phyloP scores from a whole-genome alignment of 2,888 invertebrate genomes.

The Drosophila antonietae region DNA sequence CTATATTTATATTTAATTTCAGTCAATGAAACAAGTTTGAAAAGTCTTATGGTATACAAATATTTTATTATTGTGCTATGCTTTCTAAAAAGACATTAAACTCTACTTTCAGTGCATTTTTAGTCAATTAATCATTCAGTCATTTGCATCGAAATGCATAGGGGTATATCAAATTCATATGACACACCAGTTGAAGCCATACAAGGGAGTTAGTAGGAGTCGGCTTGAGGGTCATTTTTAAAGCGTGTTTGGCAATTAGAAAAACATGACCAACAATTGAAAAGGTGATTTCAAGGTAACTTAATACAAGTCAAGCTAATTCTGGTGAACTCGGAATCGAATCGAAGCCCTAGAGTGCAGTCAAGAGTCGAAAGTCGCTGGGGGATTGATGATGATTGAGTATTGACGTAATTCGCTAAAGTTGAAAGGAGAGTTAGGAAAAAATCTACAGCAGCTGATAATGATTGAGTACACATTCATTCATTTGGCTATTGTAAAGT shows the following conservation, averaged over 20 bases:
- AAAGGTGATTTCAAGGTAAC: slow-evolving; percentile 57
- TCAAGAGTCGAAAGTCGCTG: too few species aligned
- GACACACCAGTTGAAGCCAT: slow-evolving; percentile 67
- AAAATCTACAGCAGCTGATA: neutral
- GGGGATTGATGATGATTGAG: neutral
- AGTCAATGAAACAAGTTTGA: too few species aligned
- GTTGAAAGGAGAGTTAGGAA: neutral
- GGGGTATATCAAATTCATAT: slow-evolving; percentile 24
- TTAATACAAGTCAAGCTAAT: slow-evolving; percentile 46
- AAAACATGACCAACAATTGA: slow-evolving; percentile 76
- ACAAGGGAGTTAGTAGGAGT: slow-evolving; percentile 27
- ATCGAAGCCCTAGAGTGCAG: slow-evolving; percentile 44
- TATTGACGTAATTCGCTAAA: neutral
- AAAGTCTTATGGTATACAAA: too few species aligned
- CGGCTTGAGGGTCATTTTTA: slow-evolving; percentile 19
- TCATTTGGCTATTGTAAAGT: neutral
- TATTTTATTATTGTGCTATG: too few species aligned
- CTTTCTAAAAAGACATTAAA: too few species aligned
- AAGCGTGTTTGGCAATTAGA: slow-evolving; percentile 58
- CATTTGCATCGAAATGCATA: neutral
- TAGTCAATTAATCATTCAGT: neutral
- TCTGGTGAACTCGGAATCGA: slow-evolving; percentile 30
- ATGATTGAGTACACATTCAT: neutral
- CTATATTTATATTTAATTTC: too few species aligned
- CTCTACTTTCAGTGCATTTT: neutral